Base-by-base conservation (phyloP, 2,888 invertebrate genomes). In the Microctonus hyperodae region DNA sequence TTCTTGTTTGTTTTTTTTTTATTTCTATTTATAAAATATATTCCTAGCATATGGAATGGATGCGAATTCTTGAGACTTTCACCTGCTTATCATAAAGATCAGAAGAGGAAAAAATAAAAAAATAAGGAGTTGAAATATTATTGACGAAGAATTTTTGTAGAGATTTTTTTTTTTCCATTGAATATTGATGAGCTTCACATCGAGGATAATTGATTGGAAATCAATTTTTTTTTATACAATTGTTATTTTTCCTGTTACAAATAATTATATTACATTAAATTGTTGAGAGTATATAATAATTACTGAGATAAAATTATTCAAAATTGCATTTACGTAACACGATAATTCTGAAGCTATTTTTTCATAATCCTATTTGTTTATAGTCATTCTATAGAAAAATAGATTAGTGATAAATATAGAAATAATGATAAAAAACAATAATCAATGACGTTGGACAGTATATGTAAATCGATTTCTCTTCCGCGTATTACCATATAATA, bases 391-490 rank as follows among this genome's bases (percentile, higher is more conserved):
- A 6, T 44, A 16, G 0, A 16, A 44, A 16, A 16, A 44, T 44
- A 16, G 20, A 44, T 9, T 44, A 44, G 7, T 7, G 5, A n/a
- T 44, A 16, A 16, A 44, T 0, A 44, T 44, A 7, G 16, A 44
- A 28, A 28, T 28, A 28, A 5, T 44, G 16, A 20, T 44, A 44
- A 44, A 44, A 44, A 20, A n/a, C 16, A 7, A 44, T 44, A 20
- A 6, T 7, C 44, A 20, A 44, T 44, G 16, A 20, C n/a, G 44
- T 16, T n/a, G 5, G 9, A n/a, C 16, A 16, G 16, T 20, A 4
- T 44, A 7, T n/a, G 44, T 44, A 16, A 44, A 44, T 44, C 44
- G 44, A 44, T 44, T 44, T 44, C 44, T 44, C 44, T 44, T 44
- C 44, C 44, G 16, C 20, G 16, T 44, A 44, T 6, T 44, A n/a